Percentiles rank a stretch among this genome's conserved stretches.
Evolutionary conservation across 2,113 vertebrate species (phyloP).

Genomic region (Callorhinus ursinus): DNA sequence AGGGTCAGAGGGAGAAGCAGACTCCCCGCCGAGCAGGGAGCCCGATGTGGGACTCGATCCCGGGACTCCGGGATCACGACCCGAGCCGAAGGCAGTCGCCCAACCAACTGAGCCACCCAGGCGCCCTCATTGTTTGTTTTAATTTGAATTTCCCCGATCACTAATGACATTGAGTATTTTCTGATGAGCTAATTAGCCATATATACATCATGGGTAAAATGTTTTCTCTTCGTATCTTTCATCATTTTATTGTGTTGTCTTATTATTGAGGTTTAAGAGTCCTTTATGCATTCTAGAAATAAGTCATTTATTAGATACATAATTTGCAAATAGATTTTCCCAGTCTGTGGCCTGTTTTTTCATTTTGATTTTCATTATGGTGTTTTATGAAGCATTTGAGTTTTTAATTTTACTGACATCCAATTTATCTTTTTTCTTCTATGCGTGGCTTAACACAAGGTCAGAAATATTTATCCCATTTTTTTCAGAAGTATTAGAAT

Average conservation of each 20-base stretch:
- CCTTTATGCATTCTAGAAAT: neutral
- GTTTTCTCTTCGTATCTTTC: neutral
- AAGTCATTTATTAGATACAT: neutral
- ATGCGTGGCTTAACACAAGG: neutral
- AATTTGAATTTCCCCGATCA: neutral
- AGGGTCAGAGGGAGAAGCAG: too few species aligned
- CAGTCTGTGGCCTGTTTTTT: neutral
- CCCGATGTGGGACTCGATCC: too few species aligned
- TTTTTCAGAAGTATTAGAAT: neutral
- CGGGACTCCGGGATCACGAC: too few species aligned
- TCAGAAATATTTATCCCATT: neutral
- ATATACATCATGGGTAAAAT: neutral
- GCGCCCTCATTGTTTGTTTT: neutral
- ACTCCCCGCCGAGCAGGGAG: too few species aligned
- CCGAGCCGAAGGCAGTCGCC: too few species aligned
- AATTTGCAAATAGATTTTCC: neutral
- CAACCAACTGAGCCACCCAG: too few species aligned
- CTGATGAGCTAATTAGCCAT: neutral
- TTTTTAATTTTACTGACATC: neutral
- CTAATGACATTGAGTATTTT: neutral
- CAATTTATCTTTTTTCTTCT: neutral
- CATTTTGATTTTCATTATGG: neutral
- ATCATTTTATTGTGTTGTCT: neutral
- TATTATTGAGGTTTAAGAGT: neutral
- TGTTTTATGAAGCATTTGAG: neutral